These are phyloP conservation scores for Petroica traversi DNA, from an alignment of 2,113 vertebrate genomes.

Conservation along the genomic window DNA sequence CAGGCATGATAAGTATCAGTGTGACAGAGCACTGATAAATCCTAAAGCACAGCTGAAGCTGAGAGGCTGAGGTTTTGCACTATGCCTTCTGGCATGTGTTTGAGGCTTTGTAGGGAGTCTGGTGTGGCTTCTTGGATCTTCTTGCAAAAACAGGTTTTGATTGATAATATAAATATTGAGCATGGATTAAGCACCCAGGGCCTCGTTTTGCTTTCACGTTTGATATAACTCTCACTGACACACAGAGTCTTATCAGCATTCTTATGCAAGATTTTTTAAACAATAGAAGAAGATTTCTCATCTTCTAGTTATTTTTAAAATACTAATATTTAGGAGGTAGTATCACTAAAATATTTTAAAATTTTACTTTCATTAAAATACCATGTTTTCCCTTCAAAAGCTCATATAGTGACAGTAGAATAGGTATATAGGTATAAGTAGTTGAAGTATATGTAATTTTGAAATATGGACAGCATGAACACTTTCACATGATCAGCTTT, in stretches of 20 bases:
- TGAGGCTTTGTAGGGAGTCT: slow-evolving; percentile 3
- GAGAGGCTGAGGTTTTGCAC: not conserved
- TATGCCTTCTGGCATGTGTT: not conserved
- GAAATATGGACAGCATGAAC: not conserved
- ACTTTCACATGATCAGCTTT: not conserved
- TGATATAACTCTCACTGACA: not conserved
- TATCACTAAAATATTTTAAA: not conserved
- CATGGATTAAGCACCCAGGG: not conserved
- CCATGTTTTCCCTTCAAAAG: not conserved
- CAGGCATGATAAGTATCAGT: not conserved
- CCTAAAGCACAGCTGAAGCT: not conserved
- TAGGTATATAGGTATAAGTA: not conserved
- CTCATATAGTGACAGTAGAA: not conserved
- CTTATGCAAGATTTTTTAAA: not conserved
- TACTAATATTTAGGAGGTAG: not conserved
- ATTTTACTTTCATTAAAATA: not conserved
- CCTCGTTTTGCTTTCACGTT: not conserved
- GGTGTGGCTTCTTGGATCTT: slow-evolving; percentile 5
- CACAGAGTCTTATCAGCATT: not conserved
- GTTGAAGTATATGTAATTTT: not conserved
- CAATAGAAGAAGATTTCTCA: not conserved
- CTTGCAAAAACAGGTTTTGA: slow-evolving; percentile 22
- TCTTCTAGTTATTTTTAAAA: not conserved
- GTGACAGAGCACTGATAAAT: not conserved
- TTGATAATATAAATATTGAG: slow-evolving; percentile 26